These are phyloP conservation scores for Lethrus apterus DNA, from an alignment of 1,140 invertebrate genomes.

Conservation along the genomic window DNA sequence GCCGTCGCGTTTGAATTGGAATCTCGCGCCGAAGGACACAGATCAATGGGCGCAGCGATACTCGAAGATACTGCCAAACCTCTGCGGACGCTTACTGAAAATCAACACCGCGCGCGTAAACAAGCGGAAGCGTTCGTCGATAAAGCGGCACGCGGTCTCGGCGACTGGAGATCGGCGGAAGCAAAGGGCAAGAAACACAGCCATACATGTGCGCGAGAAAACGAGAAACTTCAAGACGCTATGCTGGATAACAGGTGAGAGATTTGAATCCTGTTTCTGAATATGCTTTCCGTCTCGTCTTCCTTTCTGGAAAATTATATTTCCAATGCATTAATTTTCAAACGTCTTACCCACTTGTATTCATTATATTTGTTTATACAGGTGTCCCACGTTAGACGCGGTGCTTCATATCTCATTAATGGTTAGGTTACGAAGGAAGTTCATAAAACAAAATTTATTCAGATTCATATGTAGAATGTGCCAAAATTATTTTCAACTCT, in stretches of 20 bases:
- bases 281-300: too few species aligned
- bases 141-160: constrained; percentile 71
- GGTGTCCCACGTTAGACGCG: too few species aligned
- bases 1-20: constrained; percentile 86
- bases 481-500: too few species aligned
- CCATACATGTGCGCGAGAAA: constrained; percentile 73
- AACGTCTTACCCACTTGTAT: too few species aligned
- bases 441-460: too few species aligned
- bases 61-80: constrained; percentile 86
- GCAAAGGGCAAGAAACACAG: constrained; percentile 81
- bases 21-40: constrained; percentile 78
- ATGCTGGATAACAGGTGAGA: constrained; percentile 16
- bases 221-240: constrained; percentile 80
- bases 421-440: too few species aligned
- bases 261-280: not conserved
- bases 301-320: too few species aligned
- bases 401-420: too few species aligned
- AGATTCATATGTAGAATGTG: too few species aligned
- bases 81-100: constrained; percentile 61
- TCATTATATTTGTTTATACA: too few species aligned
- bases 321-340: too few species aligned
- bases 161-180: constrained; percentile 79
- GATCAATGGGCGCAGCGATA: constrained; percentile 58
- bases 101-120: constrained; percentile 68
- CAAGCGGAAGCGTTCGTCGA: constrained; percentile 73